A percentile compares a stretch with the other conserved stretches of the same genome.
Conservation (phyloP, 2,797 vertebrate genomes). For the Manis javanica region DNA sequence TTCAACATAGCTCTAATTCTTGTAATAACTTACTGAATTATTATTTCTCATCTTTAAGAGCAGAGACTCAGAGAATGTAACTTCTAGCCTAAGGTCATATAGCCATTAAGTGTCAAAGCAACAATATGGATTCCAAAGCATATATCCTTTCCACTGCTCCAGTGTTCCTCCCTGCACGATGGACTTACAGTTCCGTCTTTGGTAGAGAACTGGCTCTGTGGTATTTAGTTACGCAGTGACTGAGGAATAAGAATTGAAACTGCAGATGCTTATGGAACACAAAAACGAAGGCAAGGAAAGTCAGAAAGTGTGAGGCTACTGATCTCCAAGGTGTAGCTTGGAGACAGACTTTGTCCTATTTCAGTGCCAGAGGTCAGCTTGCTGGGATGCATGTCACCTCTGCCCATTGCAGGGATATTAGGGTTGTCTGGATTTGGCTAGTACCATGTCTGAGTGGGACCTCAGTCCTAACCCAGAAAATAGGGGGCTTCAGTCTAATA, state of each 20-base stretch:
- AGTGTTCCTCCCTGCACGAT: background rate
- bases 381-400: background rate
- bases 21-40: background rate
- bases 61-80: background rate
- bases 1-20: background rate
- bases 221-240: background rate
- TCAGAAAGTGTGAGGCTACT: background rate
- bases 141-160: background rate
- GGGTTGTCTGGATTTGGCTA: background rate
- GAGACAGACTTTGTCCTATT: background rate
- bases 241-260: background rate
- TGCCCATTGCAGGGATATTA: too few relatives aligned
- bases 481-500: background rate
- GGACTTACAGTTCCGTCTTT: fast-evolving
- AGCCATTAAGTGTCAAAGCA: background rate
- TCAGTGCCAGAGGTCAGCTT: background rate
- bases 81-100: background rate
- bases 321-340: background rate
- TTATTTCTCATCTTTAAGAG: background rate
- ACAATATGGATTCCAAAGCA: background rate
- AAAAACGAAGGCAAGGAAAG: background rate
- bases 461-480: background rate
- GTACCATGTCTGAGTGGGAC: background rate
- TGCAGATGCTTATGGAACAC: background rate
- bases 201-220: background rate